Conservation (phyloP, 2,888 invertebrate species). For the Molorchus minor region DNA sequence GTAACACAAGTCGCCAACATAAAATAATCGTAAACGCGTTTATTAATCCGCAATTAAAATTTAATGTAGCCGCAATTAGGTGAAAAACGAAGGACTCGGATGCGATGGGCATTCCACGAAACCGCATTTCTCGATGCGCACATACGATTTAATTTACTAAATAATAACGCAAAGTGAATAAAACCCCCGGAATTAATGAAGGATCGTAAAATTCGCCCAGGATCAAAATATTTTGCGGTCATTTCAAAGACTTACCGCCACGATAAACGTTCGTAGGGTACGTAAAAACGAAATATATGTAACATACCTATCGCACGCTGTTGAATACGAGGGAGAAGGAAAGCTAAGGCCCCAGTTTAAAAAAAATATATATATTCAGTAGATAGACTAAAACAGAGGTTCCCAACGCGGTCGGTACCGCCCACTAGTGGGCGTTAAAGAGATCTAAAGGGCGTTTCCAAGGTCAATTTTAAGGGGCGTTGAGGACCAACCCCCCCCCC, state of each 20-base stretch:
- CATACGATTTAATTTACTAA: constrained; percentile 33
- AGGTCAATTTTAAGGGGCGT: too few species aligned
- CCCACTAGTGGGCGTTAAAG: too few species aligned
- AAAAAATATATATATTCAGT: too few species aligned
- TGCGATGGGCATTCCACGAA: constrained; percentile 30
- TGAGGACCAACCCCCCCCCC: too few species aligned
- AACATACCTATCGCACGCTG: neutral
- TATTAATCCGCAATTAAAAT: constrained; percentile 42
- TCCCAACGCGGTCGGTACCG: too few species aligned
- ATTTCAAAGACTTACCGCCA: constrained; percentile 26
- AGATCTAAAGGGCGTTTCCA: too few species aligned
- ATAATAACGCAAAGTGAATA: constrained; percentile 41
- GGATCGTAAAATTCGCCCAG: constrained; percentile 35
- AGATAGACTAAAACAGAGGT: too few species aligned
- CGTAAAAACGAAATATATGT: neutral
- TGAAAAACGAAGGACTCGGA: constrained; percentile 39
- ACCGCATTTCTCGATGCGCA: constrained; percentile 37
- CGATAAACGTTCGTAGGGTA: neutral
- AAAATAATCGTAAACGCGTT: constrained; percentile 40
- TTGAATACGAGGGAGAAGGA: too few species aligned
- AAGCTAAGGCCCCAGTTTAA: too few species aligned
- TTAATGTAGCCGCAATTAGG: constrained; percentile 39
- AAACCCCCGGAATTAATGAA: constrained; percentile 39
- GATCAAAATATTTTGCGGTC: constrained; percentile 40
- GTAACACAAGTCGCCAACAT: constrained; percentile 22